Conservation (phyloP, 2,888 invertebrate species). For the Allophyes oxyacanthae region DNA sequence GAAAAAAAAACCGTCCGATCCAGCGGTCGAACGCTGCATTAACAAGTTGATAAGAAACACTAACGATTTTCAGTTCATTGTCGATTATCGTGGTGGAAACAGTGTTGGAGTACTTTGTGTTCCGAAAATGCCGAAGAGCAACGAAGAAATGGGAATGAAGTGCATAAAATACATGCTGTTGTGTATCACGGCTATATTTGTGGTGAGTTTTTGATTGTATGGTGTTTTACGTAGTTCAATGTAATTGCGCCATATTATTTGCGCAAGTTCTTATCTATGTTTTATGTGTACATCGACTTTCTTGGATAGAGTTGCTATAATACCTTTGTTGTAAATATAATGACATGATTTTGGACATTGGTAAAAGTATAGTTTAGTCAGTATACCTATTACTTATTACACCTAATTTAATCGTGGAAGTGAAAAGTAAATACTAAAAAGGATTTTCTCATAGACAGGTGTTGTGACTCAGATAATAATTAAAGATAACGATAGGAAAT, state of each 20-base stretch:
- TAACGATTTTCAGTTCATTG: conserved; percentile 46
- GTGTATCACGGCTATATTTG: conserved; percentile 93
- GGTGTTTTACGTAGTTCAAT: conserved; percentile 1
- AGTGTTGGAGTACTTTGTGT: conserved; percentile 33
- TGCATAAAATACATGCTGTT: conserved; percentile 94
- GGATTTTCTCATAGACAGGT: too few relatives aligned
- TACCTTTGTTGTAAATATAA: conserved; percentile 13
- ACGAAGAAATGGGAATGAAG: conserved; percentile 91
- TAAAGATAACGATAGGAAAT: too few relatives aligned
- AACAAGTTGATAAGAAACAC: conserved; percentile 46
- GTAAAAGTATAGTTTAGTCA: too few relatives aligned
- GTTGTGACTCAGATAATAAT: too few relatives aligned
- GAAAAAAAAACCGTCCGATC: conserved; percentile 35
- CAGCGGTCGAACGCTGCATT: conserved; percentile 37
- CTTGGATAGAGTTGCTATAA: conserved; percentile 8
- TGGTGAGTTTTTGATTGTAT: conserved; percentile 89
- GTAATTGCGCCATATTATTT: conserved; percentile 52
- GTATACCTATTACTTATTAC: too few relatives aligned
- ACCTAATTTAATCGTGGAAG: too few relatives aligned
- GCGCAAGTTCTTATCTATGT: conserved; percentile 50
- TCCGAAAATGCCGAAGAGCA: conserved; percentile 75
- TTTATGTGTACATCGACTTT: conserved; percentile 23
- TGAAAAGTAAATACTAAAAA: too few relatives aligned
- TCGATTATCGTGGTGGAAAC: conserved; percentile 29
- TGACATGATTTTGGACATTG: not conserved